phyloP scores from a whole-genome alignment of 2,797 vertebrate species.

The Hapalemur alaotrensis region DNA sequence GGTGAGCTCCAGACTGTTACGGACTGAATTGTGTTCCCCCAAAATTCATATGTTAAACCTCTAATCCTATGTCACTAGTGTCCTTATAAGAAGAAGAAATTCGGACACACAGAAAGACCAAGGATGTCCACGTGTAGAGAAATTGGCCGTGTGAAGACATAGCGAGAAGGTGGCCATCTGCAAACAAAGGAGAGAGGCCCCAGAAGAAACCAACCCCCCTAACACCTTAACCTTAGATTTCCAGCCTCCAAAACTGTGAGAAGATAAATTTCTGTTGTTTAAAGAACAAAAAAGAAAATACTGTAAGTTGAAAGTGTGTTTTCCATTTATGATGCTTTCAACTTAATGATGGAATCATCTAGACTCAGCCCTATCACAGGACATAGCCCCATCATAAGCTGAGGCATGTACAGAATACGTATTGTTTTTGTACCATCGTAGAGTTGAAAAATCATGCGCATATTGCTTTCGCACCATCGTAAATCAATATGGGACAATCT shows the following conservation, averaged over 20 bases:
- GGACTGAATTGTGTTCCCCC: neutral
- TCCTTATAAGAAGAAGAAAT: neutral
- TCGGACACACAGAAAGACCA: neutral
- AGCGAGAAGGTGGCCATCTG: neutral
- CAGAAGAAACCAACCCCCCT: neutral
- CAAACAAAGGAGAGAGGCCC: neutral
- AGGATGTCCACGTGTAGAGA: neutral
- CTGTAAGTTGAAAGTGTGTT: neutral
- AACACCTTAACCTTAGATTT: neutral
- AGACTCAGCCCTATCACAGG: neutral
- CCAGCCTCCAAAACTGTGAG: neutral
- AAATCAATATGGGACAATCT: neutral
- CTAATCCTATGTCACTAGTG: neutral
- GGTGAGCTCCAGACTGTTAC: slow-evolving; percentile 84
- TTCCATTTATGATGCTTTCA: neutral
- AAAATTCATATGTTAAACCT: neutral
- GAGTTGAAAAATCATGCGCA: neutral
- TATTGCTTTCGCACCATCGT: neutral
- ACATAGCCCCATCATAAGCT: neutral
- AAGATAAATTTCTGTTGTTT: neutral
- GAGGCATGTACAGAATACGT: neutral
- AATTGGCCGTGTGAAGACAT: neutral
- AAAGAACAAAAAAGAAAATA: neutral
- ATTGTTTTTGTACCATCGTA: neutral
- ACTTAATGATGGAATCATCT: neutral